Base-by-base conservation (phyloP, 2,113 vertebrate species). In the Argyrosomus japonicus region DNA sequence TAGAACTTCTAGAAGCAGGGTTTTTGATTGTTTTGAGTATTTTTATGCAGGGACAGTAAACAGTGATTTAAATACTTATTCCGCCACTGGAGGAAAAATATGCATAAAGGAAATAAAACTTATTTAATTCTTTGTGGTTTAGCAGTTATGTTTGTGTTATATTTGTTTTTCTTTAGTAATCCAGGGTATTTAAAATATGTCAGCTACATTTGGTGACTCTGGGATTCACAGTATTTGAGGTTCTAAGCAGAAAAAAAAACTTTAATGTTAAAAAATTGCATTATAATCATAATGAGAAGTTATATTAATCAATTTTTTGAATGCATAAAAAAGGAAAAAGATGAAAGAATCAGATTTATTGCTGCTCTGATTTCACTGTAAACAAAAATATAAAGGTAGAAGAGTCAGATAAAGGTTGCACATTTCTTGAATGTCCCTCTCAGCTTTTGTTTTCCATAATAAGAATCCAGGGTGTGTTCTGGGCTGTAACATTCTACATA, bases 401-500 rank as follows among this genome's bases (percentile, higher is more conserved):
- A 6, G 7, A 51, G 62, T 48, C 23, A 9, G 8, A 77, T 82
- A 69, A 84, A 85, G 81, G 85, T 89, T 68, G 47, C 76, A 67
- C 72, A 87, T 87, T 80, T 87, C 77, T 68, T 63, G 43, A 86
- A 92, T 90, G 90, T 91, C 81, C 79, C 68, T 82, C 90, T 93
- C 91, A 87, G 90, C 93, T 92, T 94, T 95, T 95, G 94, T 95
- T 95, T 92, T 89, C 92, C 88, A 83, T 50, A 61, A 71, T 75
- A 74, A 72, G 84, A 88, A 79, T 84, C 78, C 63, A 61, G 92
- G 93, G 95, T 90, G 84, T 95, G 93, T 93, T 94, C 93, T 54
- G 85, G 92, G 93, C 91, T 89, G 87, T 69, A 90, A 72, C 90
- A 93, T 93, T 94, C 93, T 93, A 79, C 93, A 95, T 97, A 94